Base-by-base conservation (phyloP, 2,113 vertebrate genomes). In the Balaeniceps rex region DNA sequence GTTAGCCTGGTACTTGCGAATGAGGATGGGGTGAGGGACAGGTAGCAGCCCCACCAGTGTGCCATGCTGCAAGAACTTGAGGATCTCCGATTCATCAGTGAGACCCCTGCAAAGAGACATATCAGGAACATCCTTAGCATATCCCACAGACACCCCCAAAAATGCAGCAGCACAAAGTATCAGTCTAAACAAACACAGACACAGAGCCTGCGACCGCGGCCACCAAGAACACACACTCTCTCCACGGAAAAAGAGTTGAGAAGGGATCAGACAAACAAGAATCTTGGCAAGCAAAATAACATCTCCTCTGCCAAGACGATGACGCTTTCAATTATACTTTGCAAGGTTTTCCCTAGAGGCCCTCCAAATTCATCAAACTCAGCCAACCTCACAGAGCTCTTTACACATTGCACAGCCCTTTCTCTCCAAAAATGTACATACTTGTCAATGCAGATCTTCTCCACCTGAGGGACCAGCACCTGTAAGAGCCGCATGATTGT, bases 381-480 rank as follows among this genome's bases (percentile, higher is more conserved):
- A 75, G 16, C 46, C 51, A 81, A 4, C 9, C 11, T n/a, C 19
- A 4, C 15, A 34, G 18, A 54, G 51, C 61, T 38, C 47, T 38
- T 33, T 24, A 49, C 26, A 83, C 47, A 49, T 7, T 26, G 52
- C 57, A 71, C 21, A 71, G 21, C 8, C 38, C 54, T 36, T 70
- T 23, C 61, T 38, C 66, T 38, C 28, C 33, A 65, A 12, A 65
- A 80, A 57, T 14, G 16, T 36, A 58, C 98, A 89, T 97, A 99
- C 99, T 99, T 99, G 98, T 99, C 99, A 12, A 99, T 99, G 97
- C 99, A 99, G 98, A 99, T 99, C 98, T 99, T 99, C 97, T 99
- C 99, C 97, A 99, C 99, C 95, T 99, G 99, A 36, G 99, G 99
- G 12, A 99, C 99, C 83, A 99, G 97, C 71, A 99, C 99, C 97